Evolutionary conservation across 2,113 vertebrate genomes (phyloP).

Genomic region (Hystrix brachyura): DNA sequence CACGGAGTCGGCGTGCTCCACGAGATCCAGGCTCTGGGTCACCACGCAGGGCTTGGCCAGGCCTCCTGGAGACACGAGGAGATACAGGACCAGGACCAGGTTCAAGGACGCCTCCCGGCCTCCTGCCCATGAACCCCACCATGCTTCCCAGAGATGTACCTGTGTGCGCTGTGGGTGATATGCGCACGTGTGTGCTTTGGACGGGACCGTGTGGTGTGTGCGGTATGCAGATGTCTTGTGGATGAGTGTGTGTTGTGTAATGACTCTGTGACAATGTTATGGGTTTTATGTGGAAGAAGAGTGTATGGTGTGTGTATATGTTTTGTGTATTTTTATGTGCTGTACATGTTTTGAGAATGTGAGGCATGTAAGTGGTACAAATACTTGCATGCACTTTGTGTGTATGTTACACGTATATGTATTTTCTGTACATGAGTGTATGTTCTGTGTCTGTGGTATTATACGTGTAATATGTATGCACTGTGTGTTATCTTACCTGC

Average conservation of each 20-base stretch:
- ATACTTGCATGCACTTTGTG: neutral
- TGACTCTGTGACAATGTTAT: neutral
- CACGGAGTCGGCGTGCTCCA: neutral
- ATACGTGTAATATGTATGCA: too few species aligned
- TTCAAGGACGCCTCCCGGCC: neutral
- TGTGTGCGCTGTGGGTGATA: too few species aligned
- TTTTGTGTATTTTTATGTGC: neutral
- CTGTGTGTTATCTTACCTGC: neutral
- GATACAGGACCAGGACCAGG: neutral
- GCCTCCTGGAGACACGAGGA: neutral
- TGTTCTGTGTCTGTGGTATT: neutral
- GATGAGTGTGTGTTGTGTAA: neutral
- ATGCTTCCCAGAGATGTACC: neutral
- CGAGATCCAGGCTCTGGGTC: rapidly evolving
- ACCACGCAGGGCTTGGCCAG: neutral
- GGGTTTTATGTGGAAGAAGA: neutral
- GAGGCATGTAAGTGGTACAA: neutral
- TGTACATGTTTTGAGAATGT: neutral
- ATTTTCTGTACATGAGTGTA: neutral
- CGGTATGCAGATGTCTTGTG: neutral
- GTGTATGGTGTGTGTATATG: neutral
- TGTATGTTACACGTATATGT: neutral
- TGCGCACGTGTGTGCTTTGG: neutral
- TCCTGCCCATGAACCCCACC: too few species aligned
- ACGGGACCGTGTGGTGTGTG: too few species aligned